These are phyloP conservation scores for Drosophila pseudoananassae DNA, from an alignment of 1,140 invertebrate genomes.

Conservation along the genomic window DNA sequence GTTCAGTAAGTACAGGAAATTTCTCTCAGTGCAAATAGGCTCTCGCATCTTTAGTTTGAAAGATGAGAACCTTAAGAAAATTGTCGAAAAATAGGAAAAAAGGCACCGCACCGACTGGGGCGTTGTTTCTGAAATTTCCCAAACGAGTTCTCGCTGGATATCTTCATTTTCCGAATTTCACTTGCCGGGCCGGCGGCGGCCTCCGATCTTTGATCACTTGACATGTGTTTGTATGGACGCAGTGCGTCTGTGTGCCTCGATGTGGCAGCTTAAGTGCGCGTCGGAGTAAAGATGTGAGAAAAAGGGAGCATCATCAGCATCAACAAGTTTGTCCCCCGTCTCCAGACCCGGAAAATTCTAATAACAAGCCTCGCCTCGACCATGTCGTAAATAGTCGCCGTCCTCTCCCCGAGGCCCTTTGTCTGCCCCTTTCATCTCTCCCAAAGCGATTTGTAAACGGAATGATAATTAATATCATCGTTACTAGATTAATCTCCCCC, in stretches of 20 bases:
- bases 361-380: slow-evolving; percentile 50
- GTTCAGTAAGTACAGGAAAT: not conserved
- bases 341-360: slow-evolving; percentile 14
- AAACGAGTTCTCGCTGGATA: slow-evolving; percentile 58
- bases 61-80: slow-evolving; percentile 75
- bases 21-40: slow-evolving; percentile 2
- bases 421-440: slow-evolving; percentile 7
- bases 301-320: slow-evolving; percentile 72
- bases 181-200: slow-evolving; percentile 48
- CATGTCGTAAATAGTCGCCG: slow-evolving; percentile 61
- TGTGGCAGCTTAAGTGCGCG: slow-evolving; percentile 60
- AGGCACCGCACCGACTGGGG: slow-evolving; percentile 64
- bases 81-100: slow-evolving; percentile 46
- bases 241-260: slow-evolving; percentile 22
- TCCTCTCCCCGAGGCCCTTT: slow-evolving; percentile 34
- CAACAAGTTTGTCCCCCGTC: slow-evolving; percentile 54
- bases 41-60: slow-evolving; percentile 43
- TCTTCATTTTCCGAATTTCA: slow-evolving; percentile 65
- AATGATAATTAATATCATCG: slow-evolving; percentile 82
- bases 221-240: slow-evolving; percentile 51
- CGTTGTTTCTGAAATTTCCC: slow-evolving; percentile 71
- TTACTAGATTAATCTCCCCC: slow-evolving; percentile 63
- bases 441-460: slow-evolving; percentile 65
- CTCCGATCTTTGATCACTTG: slow-evolving; percentile 68
- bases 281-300: slow-evolving; percentile 71